Evolutionary conservation across 2,888 invertebrate species (phyloP), one percentile per base, ranked within the genome.

Genomic region (Meganola albula): DNA sequence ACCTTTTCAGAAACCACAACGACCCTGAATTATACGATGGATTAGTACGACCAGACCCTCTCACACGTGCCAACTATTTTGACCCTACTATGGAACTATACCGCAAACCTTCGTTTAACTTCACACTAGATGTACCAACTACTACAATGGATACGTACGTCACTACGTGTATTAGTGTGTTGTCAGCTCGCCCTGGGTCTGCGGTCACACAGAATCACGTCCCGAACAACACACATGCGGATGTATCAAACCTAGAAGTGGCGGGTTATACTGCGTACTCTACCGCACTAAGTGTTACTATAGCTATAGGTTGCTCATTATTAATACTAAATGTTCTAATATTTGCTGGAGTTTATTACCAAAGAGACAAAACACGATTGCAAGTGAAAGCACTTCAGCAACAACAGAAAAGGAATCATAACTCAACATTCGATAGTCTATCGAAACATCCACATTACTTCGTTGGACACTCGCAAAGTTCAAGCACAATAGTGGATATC

Each of bases 11-110:
- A 40, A 93, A 95, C 87, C 94, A 96, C 84, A 93, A 95, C 65
- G 95, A 96, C 73, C 92, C 93, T 38, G 92, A 93, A 55, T 87
- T 96, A 34, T 97, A 97, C 86, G 97, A 97, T 66, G 96, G 96
- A 10, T 89, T 93, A 23, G 95, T 96, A 13, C 90, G 96, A 31
- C 92, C 94, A 12, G 94, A 95, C 79, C 94, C 93, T 11, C 87
- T 94, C 44, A 91, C 90, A 38, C 86, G 92, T 37, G 86, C 89
- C 37, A 89, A 88, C 70, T 89, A 89, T 65, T 89, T 88, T 73
- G 89, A 90, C 61, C 89, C 90, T 1, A 89, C 89, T 3, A 65
- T 84, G 33, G 88, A 89, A 58, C 89, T 91, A 34, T 89, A 91
- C 59, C 87, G 90, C 57, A 88, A 88, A 54, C 87, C 90, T 49